These are phyloP conservation scores for Salvelinus fontinalis DNA, from an alignment of 2,113 vertebrate genomes.

Conservation along the genomic window DNA sequence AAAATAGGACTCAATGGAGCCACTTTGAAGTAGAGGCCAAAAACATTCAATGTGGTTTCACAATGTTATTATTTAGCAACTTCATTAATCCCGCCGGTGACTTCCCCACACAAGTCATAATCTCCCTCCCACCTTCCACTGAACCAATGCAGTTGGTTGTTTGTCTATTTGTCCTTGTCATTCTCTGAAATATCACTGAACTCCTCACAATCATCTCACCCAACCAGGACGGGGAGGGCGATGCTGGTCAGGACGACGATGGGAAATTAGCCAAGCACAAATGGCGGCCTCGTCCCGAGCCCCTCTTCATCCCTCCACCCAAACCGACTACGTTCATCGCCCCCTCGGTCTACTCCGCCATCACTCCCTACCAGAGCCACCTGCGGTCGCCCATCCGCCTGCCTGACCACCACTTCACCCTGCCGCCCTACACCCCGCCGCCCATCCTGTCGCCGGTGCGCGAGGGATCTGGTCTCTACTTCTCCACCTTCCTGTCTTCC, in stretches of 20 bases:
- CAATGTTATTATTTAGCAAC: neutral
- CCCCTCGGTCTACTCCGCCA: slow-evolving; percentile 89
- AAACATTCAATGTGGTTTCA: neutral
- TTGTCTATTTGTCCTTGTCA: neutral
- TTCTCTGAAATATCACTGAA: neutral
- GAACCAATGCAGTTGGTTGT: neutral
- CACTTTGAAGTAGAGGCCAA: too few relatives aligned
- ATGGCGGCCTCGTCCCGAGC: slow-evolving; percentile 89
- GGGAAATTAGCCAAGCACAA: slow-evolving; percentile 85
- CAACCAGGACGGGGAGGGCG: slow-evolving; percentile 55
- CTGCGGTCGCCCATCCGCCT: slow-evolving; percentile 91
- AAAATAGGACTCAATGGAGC: too few relatives aligned
- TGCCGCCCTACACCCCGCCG: slow-evolving; percentile 95
- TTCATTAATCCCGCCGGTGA: neutral
- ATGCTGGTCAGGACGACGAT: slow-evolving; percentile 73
- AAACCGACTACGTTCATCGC: slow-evolving; percentile 91
- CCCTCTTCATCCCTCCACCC: slow-evolving; percentile 94
- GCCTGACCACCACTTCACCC: slow-evolving; percentile 83
- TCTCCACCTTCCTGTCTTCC: slow-evolving; percentile 90
- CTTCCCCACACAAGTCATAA: neutral
- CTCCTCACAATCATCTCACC: neutral
- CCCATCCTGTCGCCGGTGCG: slow-evolving; percentile 96
- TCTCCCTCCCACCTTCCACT: neutral
- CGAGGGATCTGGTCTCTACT: slow-evolving; percentile 94
- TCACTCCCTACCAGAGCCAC: slow-evolving; percentile 93